phyloP scores from a whole-genome alignment of 2,113 vertebrate species.

The Dicentrarchus labrax region DNA sequence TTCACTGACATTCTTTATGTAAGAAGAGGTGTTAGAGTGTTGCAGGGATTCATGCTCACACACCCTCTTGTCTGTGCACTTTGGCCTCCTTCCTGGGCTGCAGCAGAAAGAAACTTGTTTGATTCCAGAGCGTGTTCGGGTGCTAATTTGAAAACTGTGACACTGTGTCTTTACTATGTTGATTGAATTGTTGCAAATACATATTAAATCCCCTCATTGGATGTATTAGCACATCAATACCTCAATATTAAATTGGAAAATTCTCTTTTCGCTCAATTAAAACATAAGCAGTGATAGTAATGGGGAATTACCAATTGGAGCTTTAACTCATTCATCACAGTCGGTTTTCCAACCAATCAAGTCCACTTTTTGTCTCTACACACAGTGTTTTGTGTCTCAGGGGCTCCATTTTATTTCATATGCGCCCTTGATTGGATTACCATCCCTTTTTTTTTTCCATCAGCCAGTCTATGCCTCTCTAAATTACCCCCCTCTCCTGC shows the following conservation, averaged over 20 bases:
- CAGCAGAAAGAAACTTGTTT: conserved; percentile 6
- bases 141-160: not conserved
- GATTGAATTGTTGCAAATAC: not conserved
- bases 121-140: not conserved
- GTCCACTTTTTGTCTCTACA: conserved; percentile 43
- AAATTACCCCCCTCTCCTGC: conserved; percentile 31
- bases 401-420: conserved; percentile 62
- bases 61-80: conserved; percentile 4
- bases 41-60: conserved; percentile 9
- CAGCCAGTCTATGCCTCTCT: conserved; percentile 22
- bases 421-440: conserved; percentile 70
- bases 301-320: conserved; percentile 25
- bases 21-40: conserved; percentile 45
- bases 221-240: conserved; percentile 16
- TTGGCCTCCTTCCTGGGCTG: conserved; percentile 2
- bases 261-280: conserved; percentile 42
- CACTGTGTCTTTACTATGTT: not conserved
- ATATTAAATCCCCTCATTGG: conserved; percentile 27
- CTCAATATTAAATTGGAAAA: conserved; percentile 4
- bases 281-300: conserved; percentile 35
- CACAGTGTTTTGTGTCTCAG: conserved; percentile 42
- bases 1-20: conserved; percentile 40
- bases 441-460: conserved; percentile 23
- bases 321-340: conserved; percentile 48
- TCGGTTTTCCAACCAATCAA: conserved; percentile 35